Conservation (phyloP, 2,888 invertebrate genomes). For the Ophioninae sp. region DNA sequence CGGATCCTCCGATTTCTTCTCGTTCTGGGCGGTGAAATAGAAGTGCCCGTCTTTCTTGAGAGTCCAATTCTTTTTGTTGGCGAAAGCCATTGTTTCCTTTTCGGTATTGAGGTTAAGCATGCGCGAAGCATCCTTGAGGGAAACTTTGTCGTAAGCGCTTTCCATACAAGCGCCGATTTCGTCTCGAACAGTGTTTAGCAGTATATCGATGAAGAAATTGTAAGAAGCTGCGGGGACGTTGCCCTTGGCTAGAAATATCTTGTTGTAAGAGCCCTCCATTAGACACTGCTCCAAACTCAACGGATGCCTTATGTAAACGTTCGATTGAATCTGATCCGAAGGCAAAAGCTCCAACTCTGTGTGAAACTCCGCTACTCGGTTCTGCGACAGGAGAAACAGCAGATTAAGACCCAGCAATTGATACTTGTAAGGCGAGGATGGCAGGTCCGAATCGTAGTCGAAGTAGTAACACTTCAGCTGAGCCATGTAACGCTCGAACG, state of each 20-base stretch:
- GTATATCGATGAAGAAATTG: slow-evolving; percentile 97
- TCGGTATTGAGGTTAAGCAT: slow-evolving; percentile 92
- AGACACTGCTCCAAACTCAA: slow-evolving; percentile 98
- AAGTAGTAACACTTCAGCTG: slow-evolving; percentile 99
- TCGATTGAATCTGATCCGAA: slow-evolving; percentile 94
- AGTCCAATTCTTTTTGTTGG: slow-evolving; percentile 92
- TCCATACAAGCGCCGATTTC: slow-evolving; percentile 99
- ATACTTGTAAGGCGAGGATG: slow-evolving; percentile 96
- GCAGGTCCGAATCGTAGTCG: slow-evolving; percentile 90
- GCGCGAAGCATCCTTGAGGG: slow-evolving; percentile 92
- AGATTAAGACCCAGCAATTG: slow-evolving; percentile 97
- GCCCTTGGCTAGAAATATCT: slow-evolving; percentile 89
- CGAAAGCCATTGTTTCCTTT: slow-evolving; percentile 90
- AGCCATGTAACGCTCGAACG: slow-evolving; percentile 98
- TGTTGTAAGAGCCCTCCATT: slow-evolving; percentile 99
- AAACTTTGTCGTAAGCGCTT: slow-evolving; percentile 96
- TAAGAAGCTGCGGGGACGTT: slow-evolving; percentile 98
- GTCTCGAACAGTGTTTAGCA: slow-evolving; percentile 96
- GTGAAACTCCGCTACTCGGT: slow-evolving; percentile 98
- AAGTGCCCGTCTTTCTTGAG: slow-evolving; percentile 90
- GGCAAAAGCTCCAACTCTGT: slow-evolving; percentile 97
- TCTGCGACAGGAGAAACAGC: slow-evolving; percentile 95
- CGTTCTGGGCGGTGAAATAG: slow-evolving; percentile 89
- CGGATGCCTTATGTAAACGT: slow-evolving; percentile 97
- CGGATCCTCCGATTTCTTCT: slow-evolving; percentile 88